These are phyloP conservation scores for Oncorhynchus mykiss DNA, from an alignment of 2,113 vertebrate genomes.

Conservation along the genomic window DNA sequence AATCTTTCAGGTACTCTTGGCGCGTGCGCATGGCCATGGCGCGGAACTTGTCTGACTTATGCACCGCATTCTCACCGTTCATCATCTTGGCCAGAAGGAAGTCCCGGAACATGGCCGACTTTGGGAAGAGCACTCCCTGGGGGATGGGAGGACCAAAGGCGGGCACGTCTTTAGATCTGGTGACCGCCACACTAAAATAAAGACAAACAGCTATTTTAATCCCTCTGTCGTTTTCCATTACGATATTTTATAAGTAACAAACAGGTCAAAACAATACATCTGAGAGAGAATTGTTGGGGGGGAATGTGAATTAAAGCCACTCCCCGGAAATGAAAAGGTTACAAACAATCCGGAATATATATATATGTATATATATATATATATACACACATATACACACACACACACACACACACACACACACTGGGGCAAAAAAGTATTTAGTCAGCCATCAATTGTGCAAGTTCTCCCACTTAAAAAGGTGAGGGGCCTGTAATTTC, in stretches of 20 bases:
- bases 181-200: constrained; percentile 79
- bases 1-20: constrained; percentile 84
- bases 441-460: too few relatives aligned
- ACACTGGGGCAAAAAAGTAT: too few relatives aligned
- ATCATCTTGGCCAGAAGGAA: constrained; percentile 88
- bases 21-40: constrained; percentile 83
- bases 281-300: background rate
- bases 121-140: constrained; percentile 84
- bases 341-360: background rate
- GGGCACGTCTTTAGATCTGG: constrained; percentile 85
- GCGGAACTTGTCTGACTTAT: constrained; percentile 85
- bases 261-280: background rate
- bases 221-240: background rate
- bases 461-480: too few relatives aligned
- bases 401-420: too few relatives aligned
- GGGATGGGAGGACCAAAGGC: constrained; percentile 83
- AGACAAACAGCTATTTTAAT: background rate
- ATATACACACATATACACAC: too few relatives aligned
- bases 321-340: background rate
- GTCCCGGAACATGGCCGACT: constrained; percentile 86
- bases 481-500: too few relatives aligned
- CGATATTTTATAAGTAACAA: background rate
- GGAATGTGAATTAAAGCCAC: background rate
- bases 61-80: constrained; percentile 83
- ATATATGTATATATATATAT: too few relatives aligned